These are phyloP conservation scores for Drosophila tropicalis DNA, from an alignment of 1,140 invertebrate genomes.

Conservation along the genomic window DNA sequence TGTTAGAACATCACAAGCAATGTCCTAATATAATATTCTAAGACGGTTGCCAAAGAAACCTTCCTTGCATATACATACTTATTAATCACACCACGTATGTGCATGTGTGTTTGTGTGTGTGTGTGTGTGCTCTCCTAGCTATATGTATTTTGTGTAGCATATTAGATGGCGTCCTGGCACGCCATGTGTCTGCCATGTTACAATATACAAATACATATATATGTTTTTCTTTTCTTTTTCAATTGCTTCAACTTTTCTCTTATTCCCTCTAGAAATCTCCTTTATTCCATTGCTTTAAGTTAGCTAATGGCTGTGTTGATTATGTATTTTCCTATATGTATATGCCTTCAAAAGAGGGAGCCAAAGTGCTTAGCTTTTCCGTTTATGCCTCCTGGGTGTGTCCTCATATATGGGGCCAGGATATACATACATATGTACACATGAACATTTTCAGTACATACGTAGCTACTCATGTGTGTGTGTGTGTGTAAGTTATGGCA, in stretches of 20 bases:
- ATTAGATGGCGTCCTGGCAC: constrained; percentile 19
- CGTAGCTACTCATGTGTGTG: neutral
- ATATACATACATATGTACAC: constrained; percentile 1
- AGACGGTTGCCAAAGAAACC: neutral
- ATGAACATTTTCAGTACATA: neutral
- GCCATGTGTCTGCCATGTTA: constrained; percentile 42
- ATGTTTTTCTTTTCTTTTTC: constrained; percentile 41
- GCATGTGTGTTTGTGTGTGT: neutral
- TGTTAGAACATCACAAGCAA: no score
- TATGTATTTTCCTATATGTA: constrained; percentile 54
- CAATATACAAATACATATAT: no score
- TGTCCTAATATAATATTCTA: no score
- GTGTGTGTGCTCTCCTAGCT: neutral
- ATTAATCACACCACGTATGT: constrained; percentile 2
- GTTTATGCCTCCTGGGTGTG: constrained; percentile 36
- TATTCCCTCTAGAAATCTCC: neutral
- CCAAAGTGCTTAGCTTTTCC: constrained; percentile 1
- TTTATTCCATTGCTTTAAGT: constrained; percentile 42
- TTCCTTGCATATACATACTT: neutral
- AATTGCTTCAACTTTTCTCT: constrained; percentile 47
- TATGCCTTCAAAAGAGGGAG: neutral
- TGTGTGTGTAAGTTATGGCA: constrained; percentile 17
- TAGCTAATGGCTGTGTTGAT: constrained; percentile 76
- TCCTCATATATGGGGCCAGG: constrained; percentile 9
- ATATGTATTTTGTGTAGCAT: constrained; percentile 3